phyloP scores from a whole-genome alignment of 92 coral and sea anemone genomes.

The Phymanthus crucifer region DNA sequence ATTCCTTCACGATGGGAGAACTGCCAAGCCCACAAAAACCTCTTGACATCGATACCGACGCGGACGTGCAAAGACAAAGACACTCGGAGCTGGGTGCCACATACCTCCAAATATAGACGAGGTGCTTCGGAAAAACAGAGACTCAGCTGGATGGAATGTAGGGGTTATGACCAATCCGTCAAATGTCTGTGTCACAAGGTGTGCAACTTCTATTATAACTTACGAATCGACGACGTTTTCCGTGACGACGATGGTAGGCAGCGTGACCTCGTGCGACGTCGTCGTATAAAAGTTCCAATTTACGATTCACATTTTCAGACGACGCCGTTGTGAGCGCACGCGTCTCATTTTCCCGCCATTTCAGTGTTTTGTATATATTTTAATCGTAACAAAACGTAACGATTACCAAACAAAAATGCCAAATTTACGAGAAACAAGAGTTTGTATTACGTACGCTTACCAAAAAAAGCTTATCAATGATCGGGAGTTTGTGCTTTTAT shows the following conservation, averaged over 20 bases:
- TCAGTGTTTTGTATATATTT: constrained; percentile 25
- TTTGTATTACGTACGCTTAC: constrained; percentile 37
- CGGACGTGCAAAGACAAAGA: too few species aligned
- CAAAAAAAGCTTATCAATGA: constrained; percentile 35
- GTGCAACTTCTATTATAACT: constrained; percentile 2
- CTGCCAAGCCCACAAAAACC: too few species aligned
- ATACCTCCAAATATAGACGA: too few species aligned
- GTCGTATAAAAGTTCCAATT: constrained; percentile 12
- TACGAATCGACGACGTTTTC: constrained; percentile 29
- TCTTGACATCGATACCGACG: too few species aligned
- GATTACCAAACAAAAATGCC: constrained; percentile 32
- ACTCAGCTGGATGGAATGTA: too few species aligned
- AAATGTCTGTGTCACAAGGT: too few species aligned
- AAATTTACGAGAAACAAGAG: constrained; percentile 45
- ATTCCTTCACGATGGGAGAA: too few species aligned
- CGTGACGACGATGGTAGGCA: constrained; percentile 33
- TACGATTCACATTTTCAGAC: constrained; percentile 38
- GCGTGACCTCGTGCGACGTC: constrained; percentile 32
- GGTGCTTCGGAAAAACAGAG: too few species aligned
- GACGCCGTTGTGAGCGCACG: constrained; percentile 40
- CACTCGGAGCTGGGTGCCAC: too few species aligned
- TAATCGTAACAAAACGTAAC: background rate
- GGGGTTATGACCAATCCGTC: too few species aligned
- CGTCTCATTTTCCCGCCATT: constrained; percentile 36
- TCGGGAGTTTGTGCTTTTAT: constrained; percentile 47